Base-by-base conservation (phyloP, 2,797 vertebrate genomes). In the Hypotaenidia okinawae region DNA sequence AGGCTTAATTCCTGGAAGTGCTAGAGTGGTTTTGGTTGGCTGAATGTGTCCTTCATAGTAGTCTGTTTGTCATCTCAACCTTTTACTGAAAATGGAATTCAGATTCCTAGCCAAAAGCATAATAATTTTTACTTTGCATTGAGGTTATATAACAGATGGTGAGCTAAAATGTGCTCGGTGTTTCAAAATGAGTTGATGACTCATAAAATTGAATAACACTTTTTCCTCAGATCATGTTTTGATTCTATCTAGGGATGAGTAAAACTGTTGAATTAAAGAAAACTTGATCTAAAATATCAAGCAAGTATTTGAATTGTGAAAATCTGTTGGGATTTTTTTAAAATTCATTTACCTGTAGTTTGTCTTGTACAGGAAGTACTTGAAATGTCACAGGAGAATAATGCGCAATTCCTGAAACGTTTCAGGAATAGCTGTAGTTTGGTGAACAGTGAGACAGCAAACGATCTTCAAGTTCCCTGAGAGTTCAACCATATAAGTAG, bases 31-130 rank as follows among this genome's bases (percentile, higher is more conserved):
- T 97, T 94, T 79, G 79, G 73, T 95, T 97, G 94, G 89, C 84
- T 94, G 72, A 64, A 33, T 76, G 47, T 93, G 83, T 97, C 90
- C 94, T 90, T 92, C 94, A 88, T 95, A 96, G 92, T 96, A 92
- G 95, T 91, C 96, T 97, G 96, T 97, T 97, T 98, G 96, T 96
- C 96, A 96, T 98, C 97, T 92, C 89, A 84, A 84, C 90, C 93
- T 97, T 97, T 94, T 93, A 76, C 45, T 93, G 85, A 94, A 95
- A 92, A 93, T 93, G 92, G 95, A 97, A 98, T 98, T 95, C 94
- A 78, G 91, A 82, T 95, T 95, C 91, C 66, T 86, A 74, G 97
- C 98, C 97, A 98, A 97, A 97, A 95, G 24, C 57, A 39, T 86
- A 96, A 67, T 86, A 91, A 87, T 94, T 95, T 97, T 94, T 97